Evolutionary conservation across 2,888 invertebrate genomes (phyloP).

Genomic region (Alcis repandata): DNA sequence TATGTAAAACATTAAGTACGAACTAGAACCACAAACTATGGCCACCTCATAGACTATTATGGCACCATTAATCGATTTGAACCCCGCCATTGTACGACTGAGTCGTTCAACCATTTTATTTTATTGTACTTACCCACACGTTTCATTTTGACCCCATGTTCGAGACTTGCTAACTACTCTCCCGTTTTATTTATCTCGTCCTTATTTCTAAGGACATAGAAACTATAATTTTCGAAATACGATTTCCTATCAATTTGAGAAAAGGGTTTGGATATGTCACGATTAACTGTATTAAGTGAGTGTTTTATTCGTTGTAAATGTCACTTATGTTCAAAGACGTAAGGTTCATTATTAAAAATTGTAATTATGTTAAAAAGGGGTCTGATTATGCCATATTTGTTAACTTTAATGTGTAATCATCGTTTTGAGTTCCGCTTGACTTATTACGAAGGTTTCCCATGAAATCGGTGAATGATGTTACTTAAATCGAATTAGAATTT

Average conservation of each 20-base stretch:
- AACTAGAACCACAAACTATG: slow-evolving; percentile 51
- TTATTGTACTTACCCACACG: slow-evolving; percentile 80
- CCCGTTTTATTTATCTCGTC: slow-evolving; percentile 6
- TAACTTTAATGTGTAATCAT: slow-evolving; percentile 71
- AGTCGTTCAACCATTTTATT: slow-evolving; percentile 80
- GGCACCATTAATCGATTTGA: slow-evolving; percentile 82
- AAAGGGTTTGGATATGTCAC: slow-evolving; percentile 21
- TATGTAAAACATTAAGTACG: no score
- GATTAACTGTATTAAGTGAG: slow-evolving; percentile 43
- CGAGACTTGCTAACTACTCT: slow-evolving; percentile 28
- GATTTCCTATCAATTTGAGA: background rate
- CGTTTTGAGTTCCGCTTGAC: slow-evolving; percentile 54
- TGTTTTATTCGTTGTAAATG: slow-evolving; percentile 31
- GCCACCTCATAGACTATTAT: slow-evolving; percentile 70
- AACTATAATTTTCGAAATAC: background rate
- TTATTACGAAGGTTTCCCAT: slow-evolving; percentile 63
- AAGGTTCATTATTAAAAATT: slow-evolving; percentile 43
- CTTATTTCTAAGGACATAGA: slow-evolving; percentile 4
- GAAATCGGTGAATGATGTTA: slow-evolving; percentile 42
- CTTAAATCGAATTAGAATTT: slow-evolving; percentile 18
- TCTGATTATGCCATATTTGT: slow-evolving; percentile 71
- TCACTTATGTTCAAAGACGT: slow-evolving; percentile 43
- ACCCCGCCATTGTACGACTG: slow-evolving; percentile 75
- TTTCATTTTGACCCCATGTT: slow-evolving; percentile 67
- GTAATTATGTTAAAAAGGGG: slow-evolving; percentile 46